These are phyloP conservation scores for Colletes collaris DNA, from an alignment of 2,888 invertebrate species.

Conservation along the genomic window DNA sequence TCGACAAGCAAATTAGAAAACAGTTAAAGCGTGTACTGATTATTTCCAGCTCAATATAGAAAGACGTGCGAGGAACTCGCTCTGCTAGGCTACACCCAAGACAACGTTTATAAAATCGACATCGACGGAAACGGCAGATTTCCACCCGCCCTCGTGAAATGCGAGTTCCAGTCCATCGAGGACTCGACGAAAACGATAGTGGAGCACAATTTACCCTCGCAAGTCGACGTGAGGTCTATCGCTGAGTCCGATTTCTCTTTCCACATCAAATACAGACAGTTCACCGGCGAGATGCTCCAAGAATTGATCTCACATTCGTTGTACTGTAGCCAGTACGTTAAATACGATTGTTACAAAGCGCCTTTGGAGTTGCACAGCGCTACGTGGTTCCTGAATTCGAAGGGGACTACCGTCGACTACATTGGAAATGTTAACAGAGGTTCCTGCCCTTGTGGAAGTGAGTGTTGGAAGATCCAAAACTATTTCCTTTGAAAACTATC, in stretches of 20 bases:
- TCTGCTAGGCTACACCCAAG: slow-evolving; percentile 93
- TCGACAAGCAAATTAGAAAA: not conserved
- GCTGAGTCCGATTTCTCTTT: slow-evolving; percentile 92
- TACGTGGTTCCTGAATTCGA: slow-evolving; percentile 94
- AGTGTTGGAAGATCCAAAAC: slow-evolving; percentile 45
- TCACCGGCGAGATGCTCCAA: slow-evolving; percentile 95
- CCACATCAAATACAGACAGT: slow-evolving; percentile 94
- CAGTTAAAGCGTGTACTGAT: not conserved
- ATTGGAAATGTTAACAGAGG: slow-evolving; percentile 90
- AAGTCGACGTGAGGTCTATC: slow-evolving; percentile 93
- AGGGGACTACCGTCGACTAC: slow-evolving; percentile 91
- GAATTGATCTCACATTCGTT: slow-evolving; percentile 94
- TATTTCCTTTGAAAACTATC: too few species aligned
- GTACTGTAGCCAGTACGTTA: slow-evolving; percentile 94
- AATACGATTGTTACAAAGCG: slow-evolving; percentile 95
- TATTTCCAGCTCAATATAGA: slow-evolving; percentile 89
- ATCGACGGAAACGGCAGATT: slow-evolving; percentile 97
- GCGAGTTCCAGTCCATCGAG: slow-evolving; percentile 94
- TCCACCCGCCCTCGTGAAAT: slow-evolving; percentile 95
- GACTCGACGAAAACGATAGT: slow-evolving; percentile 94
- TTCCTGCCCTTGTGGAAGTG: slow-evolving; percentile 85
- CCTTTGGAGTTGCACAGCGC: slow-evolving; percentile 93
- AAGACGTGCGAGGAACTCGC: slow-evolving; percentile 97
- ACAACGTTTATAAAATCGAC: slow-evolving; percentile 96
- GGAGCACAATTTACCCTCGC: slow-evolving; percentile 95